Percentiles rank a stretch among this genome's conserved stretches.
phyloP scores from a whole-genome alignment of 2,113 vertebrate species.

The Chloropsis hardwickii region DNA sequence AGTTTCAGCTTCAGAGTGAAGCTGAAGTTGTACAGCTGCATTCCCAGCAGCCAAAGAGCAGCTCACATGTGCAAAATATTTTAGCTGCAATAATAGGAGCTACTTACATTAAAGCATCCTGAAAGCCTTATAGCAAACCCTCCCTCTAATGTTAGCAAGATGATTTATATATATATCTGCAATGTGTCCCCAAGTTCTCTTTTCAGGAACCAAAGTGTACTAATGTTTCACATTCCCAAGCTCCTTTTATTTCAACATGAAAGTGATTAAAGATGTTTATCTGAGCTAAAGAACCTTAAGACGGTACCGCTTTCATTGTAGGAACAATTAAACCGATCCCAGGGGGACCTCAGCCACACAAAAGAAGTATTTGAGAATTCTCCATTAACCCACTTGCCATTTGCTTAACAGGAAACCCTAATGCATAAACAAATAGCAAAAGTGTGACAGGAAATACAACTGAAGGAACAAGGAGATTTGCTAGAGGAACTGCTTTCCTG shows the following conservation, averaged over 20 bases:
- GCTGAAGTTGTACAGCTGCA: slow-evolving; percentile 44
- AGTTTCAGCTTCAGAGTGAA: slow-evolving; percentile 28
- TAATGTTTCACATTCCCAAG: slow-evolving; percentile 67
- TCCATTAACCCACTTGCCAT: slow-evolving; percentile 59
- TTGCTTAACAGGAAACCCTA: slow-evolving; percentile 51
- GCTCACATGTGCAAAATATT: slow-evolving; percentile 20
- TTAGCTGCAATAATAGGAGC: slow-evolving; percentile 22
- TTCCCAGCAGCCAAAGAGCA: not conserved
- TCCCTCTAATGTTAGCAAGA: slow-evolving; percentile 56
- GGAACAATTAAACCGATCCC: slow-evolving; percentile 67
- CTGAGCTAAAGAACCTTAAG: slow-evolving; percentile 66
- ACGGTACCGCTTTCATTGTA: slow-evolving; percentile 55
- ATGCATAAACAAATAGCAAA: slow-evolving; percentile 57
- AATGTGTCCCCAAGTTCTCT: slow-evolving; percentile 58
- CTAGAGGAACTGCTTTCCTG: not conserved
- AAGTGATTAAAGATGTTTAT: slow-evolving; percentile 77
- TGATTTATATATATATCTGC: slow-evolving; percentile 59
- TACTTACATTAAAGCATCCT: slow-evolving; percentile 52
- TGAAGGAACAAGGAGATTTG: slow-evolving; percentile 28
- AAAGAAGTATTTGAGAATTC: slow-evolving; percentile 62
- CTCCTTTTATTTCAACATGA: slow-evolving; percentile 74
- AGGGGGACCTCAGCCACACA: slow-evolving; percentile 34
- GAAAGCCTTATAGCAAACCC: slow-evolving; percentile 42
- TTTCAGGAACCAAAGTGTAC: slow-evolving; percentile 67
- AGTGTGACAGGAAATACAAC: slow-evolving; percentile 62